Conservation (phyloP, 2,888 invertebrate species). For the Hetaerina titia region DNA sequence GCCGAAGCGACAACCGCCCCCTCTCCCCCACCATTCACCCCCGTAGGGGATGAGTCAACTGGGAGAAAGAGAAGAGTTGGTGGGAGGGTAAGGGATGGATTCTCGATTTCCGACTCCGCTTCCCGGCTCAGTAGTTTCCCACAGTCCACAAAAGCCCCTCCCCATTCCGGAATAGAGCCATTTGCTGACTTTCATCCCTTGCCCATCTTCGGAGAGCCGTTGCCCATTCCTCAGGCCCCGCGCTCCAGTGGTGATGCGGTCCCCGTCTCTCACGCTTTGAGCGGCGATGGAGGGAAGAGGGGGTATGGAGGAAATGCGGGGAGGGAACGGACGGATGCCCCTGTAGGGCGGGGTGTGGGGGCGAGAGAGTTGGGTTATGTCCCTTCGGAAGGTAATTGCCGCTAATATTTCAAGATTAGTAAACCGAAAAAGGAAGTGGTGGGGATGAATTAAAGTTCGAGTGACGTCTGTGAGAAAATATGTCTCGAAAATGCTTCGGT, state of each 20-base stretch:
- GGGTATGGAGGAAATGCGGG: not conserved
- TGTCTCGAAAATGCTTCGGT: not conserved
- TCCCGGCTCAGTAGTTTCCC: slow-evolving; percentile 41
- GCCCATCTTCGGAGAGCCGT: slow-evolving; percentile 39
- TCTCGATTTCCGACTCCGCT: slow-evolving; percentile 10
- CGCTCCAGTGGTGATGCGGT: not conserved
- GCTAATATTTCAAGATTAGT: not conserved
- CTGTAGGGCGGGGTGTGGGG: not conserved
- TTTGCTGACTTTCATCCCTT: slow-evolving; percentile 59
- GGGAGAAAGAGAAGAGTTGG: not conserved
- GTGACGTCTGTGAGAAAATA: not conserved
- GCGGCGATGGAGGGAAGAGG: not conserved
- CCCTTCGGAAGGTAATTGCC: not conserved
- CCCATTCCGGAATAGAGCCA: slow-evolving; percentile 65
- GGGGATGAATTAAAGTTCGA: not conserved
- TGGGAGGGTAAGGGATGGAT: not conserved
- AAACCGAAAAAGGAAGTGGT: not conserved
- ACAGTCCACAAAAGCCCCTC: slow-evolving; percentile 45
- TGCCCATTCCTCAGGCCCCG: not conserved
- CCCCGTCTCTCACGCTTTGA: not conserved
- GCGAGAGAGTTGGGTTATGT: not conserved
- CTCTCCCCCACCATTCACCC: not conserved
- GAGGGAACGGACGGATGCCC: not conserved
- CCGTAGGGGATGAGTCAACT: slow-evolving; percentile 28
- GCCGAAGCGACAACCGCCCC: too few species aligned